Evolutionary conservation across 2,888 invertebrate genomes (phyloP).

Genomic region (Torymus tubicola): DNA sequence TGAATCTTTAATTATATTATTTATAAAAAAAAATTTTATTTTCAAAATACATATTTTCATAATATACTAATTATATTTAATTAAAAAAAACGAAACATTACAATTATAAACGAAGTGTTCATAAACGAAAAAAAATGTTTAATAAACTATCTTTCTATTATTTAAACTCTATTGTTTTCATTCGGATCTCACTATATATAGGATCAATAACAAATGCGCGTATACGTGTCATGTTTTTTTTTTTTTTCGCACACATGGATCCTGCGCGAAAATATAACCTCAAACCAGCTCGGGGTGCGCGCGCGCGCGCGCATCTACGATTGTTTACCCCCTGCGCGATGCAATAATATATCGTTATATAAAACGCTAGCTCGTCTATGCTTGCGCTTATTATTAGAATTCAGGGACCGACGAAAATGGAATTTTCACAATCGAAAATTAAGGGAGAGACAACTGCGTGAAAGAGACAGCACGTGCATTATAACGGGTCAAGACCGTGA

Average conservation of each 20-base stretch:
- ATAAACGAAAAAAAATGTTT: slow-evolving; percentile 33
- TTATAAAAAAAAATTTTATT: slow-evolving; percentile 27
- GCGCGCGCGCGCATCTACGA: no score
- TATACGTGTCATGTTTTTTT: not conserved
- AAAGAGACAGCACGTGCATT: slow-evolving; percentile 1
- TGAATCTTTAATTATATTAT: not conserved
- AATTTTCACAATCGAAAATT: not conserved
- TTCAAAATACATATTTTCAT: slow-evolving; percentile 32
- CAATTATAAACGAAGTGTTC: slow-evolving; percentile 7
- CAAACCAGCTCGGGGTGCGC: not conserved
- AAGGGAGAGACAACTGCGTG: not conserved
- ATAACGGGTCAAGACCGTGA: no score
- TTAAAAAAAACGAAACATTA: slow-evolving; percentile 17
- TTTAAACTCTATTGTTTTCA: slow-evolving; percentile 1
- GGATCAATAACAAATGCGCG: not conserved
- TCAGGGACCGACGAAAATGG: slow-evolving; percentile 1
- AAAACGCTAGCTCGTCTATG: not conserved
- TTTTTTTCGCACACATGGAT: not conserved
- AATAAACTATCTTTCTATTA: slow-evolving; percentile 31
- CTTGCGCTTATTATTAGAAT: slow-evolving; percentile 30
- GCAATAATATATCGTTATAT: slow-evolving; percentile 12
- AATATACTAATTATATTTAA: slow-evolving; percentile 19
- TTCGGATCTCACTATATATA: not conserved
- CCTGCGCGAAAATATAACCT: slow-evolving; percentile 47
- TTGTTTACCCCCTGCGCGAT: not conserved